Percentiles rank a stretch among this genome's conserved stretches.
phyloP scores from a whole-genome alignment of 2,888 invertebrate species.

The Drosophila testacea region DNA sequence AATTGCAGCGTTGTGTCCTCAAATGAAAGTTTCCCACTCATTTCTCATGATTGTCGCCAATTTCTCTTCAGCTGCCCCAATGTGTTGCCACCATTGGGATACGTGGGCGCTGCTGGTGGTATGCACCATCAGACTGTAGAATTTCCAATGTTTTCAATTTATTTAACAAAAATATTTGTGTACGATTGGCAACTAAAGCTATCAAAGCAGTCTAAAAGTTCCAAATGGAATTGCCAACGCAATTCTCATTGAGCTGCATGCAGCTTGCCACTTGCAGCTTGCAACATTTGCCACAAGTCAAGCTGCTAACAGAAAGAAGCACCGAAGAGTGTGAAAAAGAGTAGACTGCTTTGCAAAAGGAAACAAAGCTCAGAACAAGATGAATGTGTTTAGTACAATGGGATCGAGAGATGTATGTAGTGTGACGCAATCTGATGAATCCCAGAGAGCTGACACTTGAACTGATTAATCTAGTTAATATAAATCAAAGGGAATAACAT shows the following conservation, averaged over 20 bases:
- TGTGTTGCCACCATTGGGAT: neutral
- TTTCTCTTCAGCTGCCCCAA: neutral
- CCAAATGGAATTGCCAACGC: constrained; percentile 24
- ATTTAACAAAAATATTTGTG: constrained; percentile 53
- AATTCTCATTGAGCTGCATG: constrained; percentile 1
- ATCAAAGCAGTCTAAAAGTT: constrained; percentile 19
- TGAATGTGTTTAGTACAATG: neutral
- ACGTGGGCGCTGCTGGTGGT: constrained; percentile 8
- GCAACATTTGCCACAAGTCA: neutral
- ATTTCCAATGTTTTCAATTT: constrained; percentile 37
- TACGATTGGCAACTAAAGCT: constrained; percentile 3
- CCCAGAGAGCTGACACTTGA: neutral
- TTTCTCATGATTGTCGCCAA: constrained; percentile 19
- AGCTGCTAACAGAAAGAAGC: neutral
- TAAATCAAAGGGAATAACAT: neutral
- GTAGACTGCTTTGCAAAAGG: neutral
- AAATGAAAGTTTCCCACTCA: constrained; percentile 37
- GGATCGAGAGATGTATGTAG: neutral
- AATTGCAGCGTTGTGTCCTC: constrained; percentile 54
- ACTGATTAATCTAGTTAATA: neutral
- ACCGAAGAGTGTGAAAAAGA: neutral
- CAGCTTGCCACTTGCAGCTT: neutral
- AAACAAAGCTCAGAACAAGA: neutral
- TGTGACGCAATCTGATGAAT: neutral
- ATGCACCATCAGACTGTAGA: neutral